Base-by-base conservation (phyloP, 1,140 invertebrate species). In the Mercenaria mercenaria region DNA sequence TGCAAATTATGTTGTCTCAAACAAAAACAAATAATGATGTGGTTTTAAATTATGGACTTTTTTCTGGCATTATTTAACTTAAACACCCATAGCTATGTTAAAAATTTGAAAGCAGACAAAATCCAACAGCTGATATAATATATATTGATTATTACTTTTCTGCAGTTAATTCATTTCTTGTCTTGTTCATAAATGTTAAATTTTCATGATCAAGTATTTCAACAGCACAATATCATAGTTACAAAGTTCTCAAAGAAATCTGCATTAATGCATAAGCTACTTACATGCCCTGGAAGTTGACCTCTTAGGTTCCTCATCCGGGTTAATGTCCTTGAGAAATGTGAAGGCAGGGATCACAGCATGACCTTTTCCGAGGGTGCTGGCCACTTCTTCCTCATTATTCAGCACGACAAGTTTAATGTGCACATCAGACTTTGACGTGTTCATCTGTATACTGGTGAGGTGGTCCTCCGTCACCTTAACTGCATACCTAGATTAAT, bases 401-500 rank as follows among this genome's bases (percentile, higher is more conserved):
- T 96, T 95, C 52, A 96, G 91, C 3, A 96, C 92, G 15, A 92
- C 89, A 50, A 96, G 93, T 69, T 94, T 94, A 72, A 96, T 93
- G 61, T 95, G 94, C 20, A 96, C 95, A 83, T 96, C 96, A 50
- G 90, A 91, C 89, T 96, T 96, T n/a, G 96, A 96, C 10, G 95
- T 96, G 41, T 92, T 92, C 72, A 96, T 74, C 90, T 96, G 96
- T 26, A 96, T 88, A 82, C 94, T 95, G n/a, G 91, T 91, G 50
- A 96, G 82, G 79, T 96, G 95, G 76, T 96, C 95, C 39, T 96
- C 96, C 29, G 84, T 90, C 23, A 96, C 94, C 74, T 95, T 95
- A 26, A 96, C 95, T 23, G 94, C 61, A 88, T 95, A 95, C 87
- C 95, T 95, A 76, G 8, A 89, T n/a, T n/a, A n/a, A n/a, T n/a